Base-by-base conservation (phyloP, 2,888 invertebrate genomes). In the Lycocerus yunnanus region DNA sequence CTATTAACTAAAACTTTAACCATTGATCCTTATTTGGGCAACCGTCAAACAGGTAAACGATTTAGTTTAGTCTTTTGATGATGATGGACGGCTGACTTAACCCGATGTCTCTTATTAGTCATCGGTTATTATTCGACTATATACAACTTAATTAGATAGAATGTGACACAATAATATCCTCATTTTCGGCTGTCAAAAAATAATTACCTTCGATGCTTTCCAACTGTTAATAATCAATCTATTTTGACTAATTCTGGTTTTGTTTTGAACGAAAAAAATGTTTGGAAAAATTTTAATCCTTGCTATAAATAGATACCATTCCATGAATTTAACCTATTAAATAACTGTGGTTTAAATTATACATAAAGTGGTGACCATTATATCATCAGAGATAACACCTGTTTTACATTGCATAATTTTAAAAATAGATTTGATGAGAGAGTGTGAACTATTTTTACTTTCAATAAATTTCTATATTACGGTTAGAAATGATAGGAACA, bases 21-120 rank as follows among this genome's bases (percentile, higher is more conserved):
- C 79, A 78, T 80, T 80, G 75, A 77, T 79, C 80, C 79, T 75
- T 80, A 80, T 80, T 80, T 80, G 80, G 80, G 78, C 78, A 79
- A 78, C 78, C 75, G 75, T 78, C 78, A 77, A 75, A 72, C 78
- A 78, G 78, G 79, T 77, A 80, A 79, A 79, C 77, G 80, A 79
- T 80, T 80, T 77, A 74, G 78, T 79, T 78, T 76, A 78, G 71
- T 71, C 67, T 78, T 68, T 72, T 73, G 76, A 78, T 77, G 73
- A 73, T 78, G 80, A 80, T 77, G 73, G 79, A 79, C 79, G 77
- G 80, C 72, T 77, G 68, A 69, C 75, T 78, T 71, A 74, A 77
- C 73, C 77, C 72, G 78, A 74, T 81, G 77, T 76, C 76, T 78
- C 80, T 80, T 81, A 81, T 83, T 81, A 83, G 81, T 81, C 81